These are phyloP conservation scores for Etia nguti DNA, from an alignment of 2,113 vertebrate genomes.

Conservation along the genomic window DNA sequence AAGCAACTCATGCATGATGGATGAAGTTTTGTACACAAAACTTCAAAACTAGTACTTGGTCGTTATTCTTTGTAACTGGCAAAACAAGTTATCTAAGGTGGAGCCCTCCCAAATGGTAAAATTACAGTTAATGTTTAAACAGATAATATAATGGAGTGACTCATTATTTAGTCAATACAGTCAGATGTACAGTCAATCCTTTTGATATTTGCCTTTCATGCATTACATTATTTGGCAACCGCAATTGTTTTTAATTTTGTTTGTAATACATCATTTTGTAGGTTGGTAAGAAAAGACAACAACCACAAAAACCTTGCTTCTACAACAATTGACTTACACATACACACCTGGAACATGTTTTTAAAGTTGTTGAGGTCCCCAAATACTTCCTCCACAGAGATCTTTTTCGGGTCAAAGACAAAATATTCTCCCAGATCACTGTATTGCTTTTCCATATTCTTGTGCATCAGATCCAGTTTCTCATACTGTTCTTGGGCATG, in stretches of 20 bases:
- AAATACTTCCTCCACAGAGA: slow-evolving; percentile 80
- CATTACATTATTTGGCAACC: neutral
- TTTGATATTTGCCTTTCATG: neutral
- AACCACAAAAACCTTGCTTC: neutral
- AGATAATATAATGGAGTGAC: neutral
- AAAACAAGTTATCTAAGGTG: slow-evolving; percentile 5
- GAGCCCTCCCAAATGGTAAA: neutral
- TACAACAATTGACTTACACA: neutral
- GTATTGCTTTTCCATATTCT: slow-evolving; percentile 82
- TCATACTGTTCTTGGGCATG: slow-evolving; percentile 75
- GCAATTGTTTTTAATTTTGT: neutral
- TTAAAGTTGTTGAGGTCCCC: slow-evolving; percentile 82
- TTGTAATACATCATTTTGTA: neutral
- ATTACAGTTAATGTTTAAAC: slow-evolving; percentile 26
- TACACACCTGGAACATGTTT: slow-evolving; percentile 82
- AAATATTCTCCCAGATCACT: slow-evolving; percentile 75
- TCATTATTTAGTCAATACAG: slow-evolving; percentile 37
- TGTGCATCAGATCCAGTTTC: slow-evolving; percentile 79
- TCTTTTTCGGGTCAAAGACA: slow-evolving; percentile 80
- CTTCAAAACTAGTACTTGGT: neutral
- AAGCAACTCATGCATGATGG: neutral
- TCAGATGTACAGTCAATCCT: neutral
- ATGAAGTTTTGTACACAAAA: neutral
- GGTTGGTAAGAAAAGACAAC: neutral
- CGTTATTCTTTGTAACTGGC: neutral